Base-by-base conservation (phyloP, 1,140 invertebrate genomes). In the Trissolcus basalis region DNA sequence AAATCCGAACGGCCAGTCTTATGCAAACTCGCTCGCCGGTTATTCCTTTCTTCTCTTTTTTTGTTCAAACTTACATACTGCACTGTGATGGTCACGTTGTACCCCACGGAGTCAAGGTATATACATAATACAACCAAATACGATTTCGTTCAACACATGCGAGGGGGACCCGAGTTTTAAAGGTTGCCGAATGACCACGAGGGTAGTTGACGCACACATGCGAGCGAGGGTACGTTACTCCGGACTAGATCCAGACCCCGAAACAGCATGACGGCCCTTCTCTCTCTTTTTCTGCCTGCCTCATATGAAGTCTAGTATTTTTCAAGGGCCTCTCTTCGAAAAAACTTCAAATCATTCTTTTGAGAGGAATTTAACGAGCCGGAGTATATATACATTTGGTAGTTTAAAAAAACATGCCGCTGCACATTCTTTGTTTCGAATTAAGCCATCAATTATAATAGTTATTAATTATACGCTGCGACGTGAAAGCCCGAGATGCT, bases 111-210 rank as follows among this genome's bases (percentile, higher is more conserved):
- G 73, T 76, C 60, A 65, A 76, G 65, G 59, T 65, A 69, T 53
- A 69, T 36, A 63, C 59, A 68, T 65, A 69, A 75, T 65, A 67
- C 65, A 55, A 44, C 56, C 73, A 41, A 70, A 69, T 65, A 45
- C 60, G 56, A 68, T 58, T 60, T 54, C 32, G 41, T 56, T 59
- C 63, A 60, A 58, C 71, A 67, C 50, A 61, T 61, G 58, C 60
- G 50, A 50, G 16, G 44, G 72, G 49, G 64, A 33, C n/a, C 36
- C 50, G 64, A 71, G 74, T 71, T 79, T 81, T 81, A 77, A 85
- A 81, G 79, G 63, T 61, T 58, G 76, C 81, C 81, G 81, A 78
- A 83, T 83, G 81, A 83, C 81, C 79, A 77, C 69, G 77, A 80
- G 76, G 72, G 72, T 69, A 59, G 64, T 69, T 58, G 15, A 59